phyloP scores from a whole-genome alignment of 1,140 invertebrate species.

The Drosophila oshimai region DNA sequence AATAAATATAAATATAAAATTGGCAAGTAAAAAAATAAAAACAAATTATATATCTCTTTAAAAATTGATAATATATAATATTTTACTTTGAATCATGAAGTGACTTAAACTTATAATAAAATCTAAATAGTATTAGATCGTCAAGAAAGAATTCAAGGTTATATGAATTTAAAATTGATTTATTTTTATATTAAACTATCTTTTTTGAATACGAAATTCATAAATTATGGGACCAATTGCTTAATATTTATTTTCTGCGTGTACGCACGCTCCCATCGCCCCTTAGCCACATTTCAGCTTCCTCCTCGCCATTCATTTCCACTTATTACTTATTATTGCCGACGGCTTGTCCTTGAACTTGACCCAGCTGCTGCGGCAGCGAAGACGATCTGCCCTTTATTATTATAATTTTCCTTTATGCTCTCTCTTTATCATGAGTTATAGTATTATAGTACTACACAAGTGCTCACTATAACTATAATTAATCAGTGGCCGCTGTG shows the following conservation, averaged over 20 bases:
- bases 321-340: conserved; percentile 49
- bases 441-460: conserved; percentile 32
- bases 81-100: too few species aligned
- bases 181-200: too few species aligned
- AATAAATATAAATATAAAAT: too few species aligned
- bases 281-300: conserved; percentile 14
- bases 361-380: conserved; percentile 58
- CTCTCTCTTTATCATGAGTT: conserved; percentile 47
- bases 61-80: too few species aligned
- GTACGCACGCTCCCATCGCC: conserved; percentile 18
- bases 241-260: conserved; percentile 7
- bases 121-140: too few species aligned
- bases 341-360: conserved; percentile 72
- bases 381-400: conserved; percentile 60
- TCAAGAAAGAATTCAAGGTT: too few species aligned
- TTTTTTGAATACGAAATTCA: too few species aligned
- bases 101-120: too few species aligned
- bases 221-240: neutral
- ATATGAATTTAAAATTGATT: too few species aligned
- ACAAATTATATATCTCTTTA: too few species aligned
- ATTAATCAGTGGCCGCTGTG: conserved; percentile 60
- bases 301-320: conserved; percentile 52
- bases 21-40: too few species aligned
- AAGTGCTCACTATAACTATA: conserved; percentile 60
- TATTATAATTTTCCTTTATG: conserved; percentile 25